These are phyloP conservation scores for Naso thynnoides DNA, from an alignment of 2,797 vertebrate species.

Conservation along the genomic window DNA sequence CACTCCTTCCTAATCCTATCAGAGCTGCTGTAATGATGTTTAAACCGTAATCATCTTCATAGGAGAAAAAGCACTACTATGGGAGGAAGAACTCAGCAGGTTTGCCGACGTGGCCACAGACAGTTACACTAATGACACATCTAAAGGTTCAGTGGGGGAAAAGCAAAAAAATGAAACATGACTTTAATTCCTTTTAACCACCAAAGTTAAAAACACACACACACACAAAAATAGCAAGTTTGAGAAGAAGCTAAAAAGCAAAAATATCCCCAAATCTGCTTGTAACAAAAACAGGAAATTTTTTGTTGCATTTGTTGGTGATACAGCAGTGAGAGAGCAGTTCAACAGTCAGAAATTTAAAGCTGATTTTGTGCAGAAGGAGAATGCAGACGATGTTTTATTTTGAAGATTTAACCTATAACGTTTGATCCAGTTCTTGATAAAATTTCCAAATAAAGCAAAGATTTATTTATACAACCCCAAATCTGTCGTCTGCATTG, in stretches of 20 bases:
- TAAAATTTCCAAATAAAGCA: neutral
- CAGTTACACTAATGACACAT: neutral
- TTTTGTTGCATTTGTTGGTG: neutral
- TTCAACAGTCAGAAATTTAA: slow-evolving; percentile 5
- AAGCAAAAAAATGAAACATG: neutral
- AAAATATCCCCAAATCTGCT: neutral
- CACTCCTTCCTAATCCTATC: slow-evolving; percentile 37
- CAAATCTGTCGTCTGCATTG: neutral
- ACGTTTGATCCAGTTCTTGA: neutral
- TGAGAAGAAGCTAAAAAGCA: neutral
- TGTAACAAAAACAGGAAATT: neutral
- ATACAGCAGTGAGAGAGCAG: neutral
- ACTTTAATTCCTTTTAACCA: neutral
- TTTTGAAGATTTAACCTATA: neutral
- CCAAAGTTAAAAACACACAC: neutral
- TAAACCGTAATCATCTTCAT: slow-evolving; percentile 28
- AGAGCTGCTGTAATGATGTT: slow-evolving; percentile 54
- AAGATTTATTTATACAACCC: no score
- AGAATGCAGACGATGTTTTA: neutral
- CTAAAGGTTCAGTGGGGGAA: slow-evolving; percentile 1
- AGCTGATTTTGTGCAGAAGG: neutral
- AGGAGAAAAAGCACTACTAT: slow-evolving; percentile 3
- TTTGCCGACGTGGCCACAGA: slow-evolving; percentile 36
- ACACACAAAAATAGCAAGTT: neutral
- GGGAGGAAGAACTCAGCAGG: neutral